Evolutionary conservation across 2,888 invertebrate genomes (phyloP).

Genomic region (Caenorhabditis virilis): DNA sequence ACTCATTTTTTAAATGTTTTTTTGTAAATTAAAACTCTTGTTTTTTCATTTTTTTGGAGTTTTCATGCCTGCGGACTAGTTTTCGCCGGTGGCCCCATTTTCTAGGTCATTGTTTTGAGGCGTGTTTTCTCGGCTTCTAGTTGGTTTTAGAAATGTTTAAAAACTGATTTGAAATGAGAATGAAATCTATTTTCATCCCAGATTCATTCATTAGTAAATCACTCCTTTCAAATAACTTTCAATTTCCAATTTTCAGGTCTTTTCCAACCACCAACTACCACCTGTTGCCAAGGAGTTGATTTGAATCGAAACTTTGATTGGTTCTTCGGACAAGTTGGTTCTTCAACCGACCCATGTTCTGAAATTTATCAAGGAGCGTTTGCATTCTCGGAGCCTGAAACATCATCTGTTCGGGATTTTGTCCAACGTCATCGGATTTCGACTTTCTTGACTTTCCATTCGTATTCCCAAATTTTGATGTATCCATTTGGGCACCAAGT

Average conservation of each 20-base stretch:
- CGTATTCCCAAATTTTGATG: constrained; percentile 66
- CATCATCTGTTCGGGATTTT: constrained; percentile 65
- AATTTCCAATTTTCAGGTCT: constrained; percentile 46
- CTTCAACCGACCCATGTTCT: constrained; percentile 66
- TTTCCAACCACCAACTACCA: constrained; percentile 61
- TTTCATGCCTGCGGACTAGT: too few species aligned
- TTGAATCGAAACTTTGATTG: constrained; percentile 68
- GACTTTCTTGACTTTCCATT: constrained; percentile 68
- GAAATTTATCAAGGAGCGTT: constrained; percentile 67
- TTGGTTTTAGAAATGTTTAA: too few species aligned
- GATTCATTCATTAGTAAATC: too few species aligned
- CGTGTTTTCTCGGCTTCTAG: too few species aligned
- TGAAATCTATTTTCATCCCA: too few species aligned
- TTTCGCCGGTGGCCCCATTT: too few species aligned
- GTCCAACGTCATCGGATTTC: constrained; percentile 56
- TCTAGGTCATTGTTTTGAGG: too few species aligned
- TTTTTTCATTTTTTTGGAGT: too few species aligned
- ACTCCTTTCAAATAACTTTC: too few species aligned
- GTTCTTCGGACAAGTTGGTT: constrained; percentile 68
- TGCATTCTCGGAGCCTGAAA: constrained; percentile 68
- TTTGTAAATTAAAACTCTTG: too few species aligned
- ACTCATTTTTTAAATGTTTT: neutral
- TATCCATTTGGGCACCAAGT: constrained; percentile 68
- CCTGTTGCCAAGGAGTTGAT: constrained; percentile 68
- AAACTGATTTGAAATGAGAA: too few species aligned